phyloP scores from a whole-genome alignment of 2,888 invertebrate genomes.

The Trichopoda pennipes region DNA sequence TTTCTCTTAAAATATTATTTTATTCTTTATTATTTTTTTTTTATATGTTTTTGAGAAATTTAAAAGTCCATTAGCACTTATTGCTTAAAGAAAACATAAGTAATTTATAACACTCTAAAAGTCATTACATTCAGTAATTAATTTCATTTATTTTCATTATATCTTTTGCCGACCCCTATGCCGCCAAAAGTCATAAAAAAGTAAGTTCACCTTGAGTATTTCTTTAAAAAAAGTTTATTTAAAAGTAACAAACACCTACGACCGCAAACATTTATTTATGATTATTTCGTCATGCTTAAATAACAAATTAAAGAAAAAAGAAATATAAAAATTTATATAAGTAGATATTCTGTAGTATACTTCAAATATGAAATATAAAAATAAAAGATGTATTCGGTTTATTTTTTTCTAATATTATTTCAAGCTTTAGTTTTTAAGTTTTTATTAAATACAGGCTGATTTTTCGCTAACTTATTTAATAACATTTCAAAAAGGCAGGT shows the following conservation, averaged over 20 bases:
- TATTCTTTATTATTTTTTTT: neutral
- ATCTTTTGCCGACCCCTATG: constrained; percentile 26
- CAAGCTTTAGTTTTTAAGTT: too few relatives aligned
- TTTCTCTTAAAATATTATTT: too few relatives aligned
- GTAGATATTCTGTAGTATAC: neutral
- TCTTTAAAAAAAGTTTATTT: neutral
- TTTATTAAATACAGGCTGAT: too few relatives aligned
- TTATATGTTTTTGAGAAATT: neutral
- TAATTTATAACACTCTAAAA: constrained; percentile 23
- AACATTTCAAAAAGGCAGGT: too few relatives aligned
- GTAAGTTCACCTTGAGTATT: constrained; percentile 44
- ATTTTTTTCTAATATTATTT: too few relatives aligned
- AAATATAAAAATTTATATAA: neutral
- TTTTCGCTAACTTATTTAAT: too few relatives aligned
- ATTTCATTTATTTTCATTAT: constrained; percentile 27
- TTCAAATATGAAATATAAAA: neutral
- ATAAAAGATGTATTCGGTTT: neutral
- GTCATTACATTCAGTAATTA: constrained; percentile 19
- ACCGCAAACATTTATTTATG: constrained; percentile 16
- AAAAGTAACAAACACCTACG: constrained; percentile 33
- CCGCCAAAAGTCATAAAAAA: constrained; percentile 7
- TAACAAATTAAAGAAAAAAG: neutral
- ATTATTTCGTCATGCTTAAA: constrained; percentile 19
- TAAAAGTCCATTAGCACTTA: constrained; percentile 26
- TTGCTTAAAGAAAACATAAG: constrained; percentile 5